Base-by-base conservation (phyloP, 2,797 vertebrate species). In the Spheniscus humboldti region DNA sequence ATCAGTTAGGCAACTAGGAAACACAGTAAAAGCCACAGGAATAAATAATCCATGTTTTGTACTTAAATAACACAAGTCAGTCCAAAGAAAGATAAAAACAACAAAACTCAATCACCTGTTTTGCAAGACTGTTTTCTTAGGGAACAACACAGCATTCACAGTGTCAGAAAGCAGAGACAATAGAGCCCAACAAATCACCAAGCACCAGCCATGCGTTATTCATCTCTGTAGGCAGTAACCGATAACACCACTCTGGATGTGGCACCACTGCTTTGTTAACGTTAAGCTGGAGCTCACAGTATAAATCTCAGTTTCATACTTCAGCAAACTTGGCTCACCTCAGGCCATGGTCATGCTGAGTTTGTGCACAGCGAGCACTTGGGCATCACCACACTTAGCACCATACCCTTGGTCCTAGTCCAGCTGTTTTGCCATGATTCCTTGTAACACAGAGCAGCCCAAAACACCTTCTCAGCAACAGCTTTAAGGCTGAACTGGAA, bases 281-380 rank as follows among this genome's bases (percentile, higher is more conserved):
- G 1, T 16, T 45, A 15, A 76, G 16, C 41, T 19, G 3, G 18
- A 53, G 16, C 20, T 50, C 8, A 4, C 0, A 1, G 4, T 1
- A 31, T 3, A 39, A 50, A 41, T 4, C 41, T 41, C 48, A 45
- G 18, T 25, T 35, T 17, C 6, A 10, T 2, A 4, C 28, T 22
- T 48, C 1, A 47, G 39, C 57, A 48, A 56, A 6, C 10, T 2
- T 2, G 4, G 17, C 69, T 48, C 13, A 2, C 20, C 52, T 11
- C 14, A 10, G 20, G 8, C 41, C 28, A 15, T 0, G 1, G 39
- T 11, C 48, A 8, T 31, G 3, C 13, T 0, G 9, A 33, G 16
- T 27, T 12, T 10, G 7, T 3, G 5, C 27, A 3, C 39, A 53
- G 18, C 0, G 0, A 7, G 27, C 12, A 5, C 27, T 9, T 3